Evolutionary conservation across 2,797 vertebrate genomes (phyloP), one percentile per base, ranked within the genome.

Genomic region (Podarcis siculus): DNA sequence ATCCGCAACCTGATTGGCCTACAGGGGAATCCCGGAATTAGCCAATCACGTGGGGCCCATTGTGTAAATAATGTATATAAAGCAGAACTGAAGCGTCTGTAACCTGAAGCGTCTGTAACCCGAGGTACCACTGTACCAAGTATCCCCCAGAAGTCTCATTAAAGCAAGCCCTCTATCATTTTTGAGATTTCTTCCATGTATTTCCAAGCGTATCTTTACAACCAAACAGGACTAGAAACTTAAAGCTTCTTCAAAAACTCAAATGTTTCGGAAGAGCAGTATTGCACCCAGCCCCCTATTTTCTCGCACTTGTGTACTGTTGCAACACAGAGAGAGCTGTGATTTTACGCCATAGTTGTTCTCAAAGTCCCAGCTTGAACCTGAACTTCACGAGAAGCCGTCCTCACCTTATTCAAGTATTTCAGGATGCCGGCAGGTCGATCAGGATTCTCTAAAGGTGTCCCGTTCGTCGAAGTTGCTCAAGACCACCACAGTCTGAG

Each of bases 381-480:
- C 67, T 23, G 25, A 37, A 19, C 42, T 3, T 19, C 6, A 10
- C 2, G 0, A 12, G 49, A 82, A 77, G 10, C 12, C 58, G 17
- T 1, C 7, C 0, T 96, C 96, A 98, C 97, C 96, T 97, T 91
- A 83, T 45, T 93, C 89, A 84, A 89, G 92, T 86, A 30, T 71
- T 87, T 91, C 86, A 92, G 86, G 86, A 90, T 73, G 87, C 75
- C 61, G 89, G 89, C 73, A 55, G 82, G 6, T 80, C 30, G 95
- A 97, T 98, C 97, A 98, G 91, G 97, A 96, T 98, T 98, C 98
- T 97, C 97, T 98, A 96, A 98, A 98, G 90, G 97, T 83, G 89
- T 98, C 98, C 79, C 98, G 95, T 89, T 98, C 97, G 96, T 97
- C 98, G 93, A 98, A 98, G 93, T 93, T 96, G 93, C 95, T 97